phyloP scores from a whole-genome alignment of 2,113 vertebrate genomes.

The Malurus melanocephalus region DNA sequence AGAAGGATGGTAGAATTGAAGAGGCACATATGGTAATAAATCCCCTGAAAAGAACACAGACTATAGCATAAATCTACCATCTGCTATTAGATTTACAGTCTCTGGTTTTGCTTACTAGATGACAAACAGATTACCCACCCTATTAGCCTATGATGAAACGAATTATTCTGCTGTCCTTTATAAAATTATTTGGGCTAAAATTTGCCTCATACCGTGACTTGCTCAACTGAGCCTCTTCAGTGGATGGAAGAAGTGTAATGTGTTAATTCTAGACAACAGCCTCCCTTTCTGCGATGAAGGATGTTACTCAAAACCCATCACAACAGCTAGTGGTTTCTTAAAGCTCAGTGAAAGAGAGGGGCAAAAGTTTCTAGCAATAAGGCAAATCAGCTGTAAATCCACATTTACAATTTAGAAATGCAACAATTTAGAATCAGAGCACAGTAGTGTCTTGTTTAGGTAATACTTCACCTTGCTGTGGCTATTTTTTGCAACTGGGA shows the following conservation, averaged over 20 bases:
- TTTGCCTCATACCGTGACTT: neutral
- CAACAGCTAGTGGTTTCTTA: neutral
- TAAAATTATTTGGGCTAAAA: neutral
- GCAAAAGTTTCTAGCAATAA: neutral
- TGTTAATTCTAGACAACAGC: neutral
- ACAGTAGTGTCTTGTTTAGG: neutral
- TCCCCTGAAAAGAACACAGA: conserved; percentile 21
- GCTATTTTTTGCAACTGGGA: neutral
- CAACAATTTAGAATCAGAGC: neutral
- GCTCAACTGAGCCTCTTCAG: neutral
- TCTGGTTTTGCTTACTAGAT: neutral
- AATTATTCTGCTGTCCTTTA: neutral
- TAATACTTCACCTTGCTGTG: neutral
- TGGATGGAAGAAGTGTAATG: neutral
- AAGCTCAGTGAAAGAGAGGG: neutral
- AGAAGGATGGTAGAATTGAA: conserved; percentile 21
- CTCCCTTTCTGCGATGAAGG: neutral
- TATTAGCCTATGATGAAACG: neutral
- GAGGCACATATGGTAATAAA: conserved; percentile 23
- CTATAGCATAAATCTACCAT: conserved; percentile 25
- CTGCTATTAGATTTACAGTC: conserved; percentile 16
- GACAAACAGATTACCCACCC: conserved; percentile 7
- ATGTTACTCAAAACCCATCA: neutral
- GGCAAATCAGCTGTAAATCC: neutral
- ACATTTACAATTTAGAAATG: neutral